Base-by-base conservation (phyloP, 35 echinoderm and acorn worm genomes). In the Patiria miniata region DNA sequence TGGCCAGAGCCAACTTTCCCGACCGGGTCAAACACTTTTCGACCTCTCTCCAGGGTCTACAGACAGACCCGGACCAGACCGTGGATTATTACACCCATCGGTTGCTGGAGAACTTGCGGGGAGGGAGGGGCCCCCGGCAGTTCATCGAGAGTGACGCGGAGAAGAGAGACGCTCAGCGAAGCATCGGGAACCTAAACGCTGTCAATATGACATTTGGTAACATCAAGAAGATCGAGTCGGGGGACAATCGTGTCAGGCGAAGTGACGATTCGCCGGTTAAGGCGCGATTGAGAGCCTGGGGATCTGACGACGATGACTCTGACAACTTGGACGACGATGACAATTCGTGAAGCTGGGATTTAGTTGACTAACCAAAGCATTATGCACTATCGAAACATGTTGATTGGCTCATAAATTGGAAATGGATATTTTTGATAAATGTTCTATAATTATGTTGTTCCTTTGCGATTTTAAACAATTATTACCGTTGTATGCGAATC, bases 71-170 rank as follows among this genome's bases (percentile, higher is more conserved):
- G 8, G 89, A 91, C 40, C n/a, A 68, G 12, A 44, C 83, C 7
- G 91, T 93, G 6, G 95, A 97, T 81, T 93, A 93, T 51, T 97
- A 97, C 68, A 93, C 82, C 28, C 79, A 84, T 32, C 37, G 85
- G 36, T 51, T 93, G 6, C 39, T 85, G 22, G 80, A 97, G 18
- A 84, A 97, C 44, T 2, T 53, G 28, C 85, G 36, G 19, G 79
- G 61, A 15, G 78, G 59, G 79, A 84, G 81, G 36, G 21, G 65
- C 76, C 51, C 37, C 6, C 39, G 44, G 7, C 26, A 85, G 1
- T 23, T 47, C 36, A 78, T 61, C 37, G 83, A 88, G 28, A 83
- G 68, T n/a, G 61, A 85, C 0, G 77, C 76, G 14, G 85, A 91
- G 39, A 87, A 36, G 12, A 59, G 83, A 3, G 68, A 85, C 18